Conservation (phyloP, 2,797 vertebrate genomes). For the Lycodopsis pacificus region DNA sequence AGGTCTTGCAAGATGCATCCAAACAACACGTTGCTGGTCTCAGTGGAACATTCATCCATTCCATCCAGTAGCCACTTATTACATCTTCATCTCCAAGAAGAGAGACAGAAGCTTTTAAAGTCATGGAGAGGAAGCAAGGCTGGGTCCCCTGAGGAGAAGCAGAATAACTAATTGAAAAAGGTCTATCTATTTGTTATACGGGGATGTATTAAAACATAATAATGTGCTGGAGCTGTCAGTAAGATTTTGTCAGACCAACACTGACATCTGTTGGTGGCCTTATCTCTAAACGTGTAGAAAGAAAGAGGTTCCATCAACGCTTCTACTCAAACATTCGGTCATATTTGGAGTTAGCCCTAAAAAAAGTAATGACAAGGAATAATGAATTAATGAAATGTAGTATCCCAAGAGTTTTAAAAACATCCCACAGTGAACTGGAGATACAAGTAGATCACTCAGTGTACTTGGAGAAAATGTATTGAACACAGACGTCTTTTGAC, state of each 20-base stretch:
- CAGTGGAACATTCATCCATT: not conserved
- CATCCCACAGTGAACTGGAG: not conserved
- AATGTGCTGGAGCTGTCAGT: not conserved
- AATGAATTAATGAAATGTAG: not conserved
- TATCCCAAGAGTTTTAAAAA: not conserved
- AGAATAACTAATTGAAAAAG: constrained; percentile 9
- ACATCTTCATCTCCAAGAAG: constrained; percentile 22
- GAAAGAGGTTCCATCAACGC: not conserved
- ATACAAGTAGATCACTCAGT: not conserved
- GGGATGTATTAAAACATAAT: not conserved
- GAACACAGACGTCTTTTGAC: not conserved
- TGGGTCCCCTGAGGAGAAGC: not conserved
- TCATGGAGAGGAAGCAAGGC: not conserved
- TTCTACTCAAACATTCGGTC: not conserved
- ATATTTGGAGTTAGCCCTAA: not conserved
- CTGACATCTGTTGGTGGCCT: constrained; percentile 82
- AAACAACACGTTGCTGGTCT: constrained; percentile 21
- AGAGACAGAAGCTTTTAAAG: not conserved
- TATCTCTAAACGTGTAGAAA: not conserved
- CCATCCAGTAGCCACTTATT: constrained; percentile 14
- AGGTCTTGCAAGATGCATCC: constrained; percentile 15
- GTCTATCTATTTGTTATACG: constrained; percentile 1
- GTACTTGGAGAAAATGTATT: not conserved
- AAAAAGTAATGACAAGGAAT: not conserved
- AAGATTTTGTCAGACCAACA: constrained; percentile 67